A percentile compares a stretch with the other conserved stretches of the same genome.
Evolutionary conservation across 2,113 vertebrate genomes (phyloP).

Genomic region (Pan troglodytes): DNA sequence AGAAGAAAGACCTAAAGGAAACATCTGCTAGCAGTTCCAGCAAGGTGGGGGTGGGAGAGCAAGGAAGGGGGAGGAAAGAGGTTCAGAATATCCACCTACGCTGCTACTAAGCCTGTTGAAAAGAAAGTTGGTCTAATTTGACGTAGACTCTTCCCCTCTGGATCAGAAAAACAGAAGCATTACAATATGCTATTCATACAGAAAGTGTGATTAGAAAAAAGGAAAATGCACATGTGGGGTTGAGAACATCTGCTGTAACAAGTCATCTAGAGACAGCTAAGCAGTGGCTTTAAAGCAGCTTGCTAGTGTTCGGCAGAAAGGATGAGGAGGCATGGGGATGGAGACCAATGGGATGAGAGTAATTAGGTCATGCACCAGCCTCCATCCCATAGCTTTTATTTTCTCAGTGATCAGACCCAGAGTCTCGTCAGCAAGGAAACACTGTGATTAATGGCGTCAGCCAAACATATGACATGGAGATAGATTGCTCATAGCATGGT

Average conservation of each 20-base stretch:
- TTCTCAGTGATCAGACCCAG: conserved; percentile 17
- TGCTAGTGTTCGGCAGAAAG: background rate
- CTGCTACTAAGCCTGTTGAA: conserved; percentile 57
- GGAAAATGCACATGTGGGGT: conserved; percentile 77
- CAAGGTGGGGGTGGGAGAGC: background rate
- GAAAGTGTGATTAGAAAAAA: conserved; percentile 82
- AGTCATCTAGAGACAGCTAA: conserved; percentile 71
- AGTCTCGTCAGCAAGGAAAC: conserved; percentile 26
- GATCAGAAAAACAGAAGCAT: conserved; percentile 79
- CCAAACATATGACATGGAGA: conserved; percentile 63
- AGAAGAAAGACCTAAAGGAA: conserved; percentile 40
- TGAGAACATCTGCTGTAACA: conserved; percentile 81
- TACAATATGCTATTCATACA: conserved; percentile 79
- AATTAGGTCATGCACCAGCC: background rate
- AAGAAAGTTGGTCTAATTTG: conserved; percentile 60
- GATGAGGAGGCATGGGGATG: background rate
- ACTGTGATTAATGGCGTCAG: conserved; percentile 51
- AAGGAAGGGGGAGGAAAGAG: conserved; percentile 33
- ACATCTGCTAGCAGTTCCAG: conserved; percentile 54
- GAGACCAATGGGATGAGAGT: background rate
- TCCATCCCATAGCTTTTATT: conserved; percentile 6
- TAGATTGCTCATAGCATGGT: conserved; percentile 25
- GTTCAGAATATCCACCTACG: conserved; percentile 64
- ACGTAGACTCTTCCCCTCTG: conserved; percentile 69
- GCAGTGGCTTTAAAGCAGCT: conserved; percentile 19